Conservation (phyloP, 2,113 vertebrate genomes). For the Oxygymnocypris stewartii region DNA sequence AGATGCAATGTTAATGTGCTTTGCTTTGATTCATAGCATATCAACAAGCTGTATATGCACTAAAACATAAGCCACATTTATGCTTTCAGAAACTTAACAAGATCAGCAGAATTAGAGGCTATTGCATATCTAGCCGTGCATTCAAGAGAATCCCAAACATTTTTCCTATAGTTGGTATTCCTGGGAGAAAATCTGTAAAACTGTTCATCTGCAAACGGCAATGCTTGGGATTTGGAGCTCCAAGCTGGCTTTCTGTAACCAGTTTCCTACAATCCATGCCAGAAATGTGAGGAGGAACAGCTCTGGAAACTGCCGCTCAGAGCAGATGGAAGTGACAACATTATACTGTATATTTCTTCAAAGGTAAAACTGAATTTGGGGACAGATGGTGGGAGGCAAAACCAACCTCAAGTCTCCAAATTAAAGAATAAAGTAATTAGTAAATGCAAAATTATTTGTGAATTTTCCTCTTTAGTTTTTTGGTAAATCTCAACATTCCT, state of each 20-base stretch:
- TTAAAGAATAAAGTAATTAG: constrained; percentile 11
- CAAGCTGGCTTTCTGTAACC: constrained; percentile 31
- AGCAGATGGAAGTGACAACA: constrained; percentile 37
- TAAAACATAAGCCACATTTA: constrained; percentile 38
- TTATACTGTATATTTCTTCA: constrained; percentile 37
- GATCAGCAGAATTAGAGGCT: constrained; percentile 37
- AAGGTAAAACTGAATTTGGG: constrained; percentile 57
- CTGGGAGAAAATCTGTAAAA: constrained; percentile 43
- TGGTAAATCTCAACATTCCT: not conserved
- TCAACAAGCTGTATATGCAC: constrained; percentile 7
- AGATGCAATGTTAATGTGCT: not conserved
- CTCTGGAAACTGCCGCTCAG: constrained; percentile 23
- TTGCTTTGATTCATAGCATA: not conserved
- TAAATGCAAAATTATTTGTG: not conserved
- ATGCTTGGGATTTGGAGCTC: constrained; percentile 38
- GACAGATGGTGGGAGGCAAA: constrained; percentile 55
- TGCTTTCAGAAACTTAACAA: constrained; percentile 17
- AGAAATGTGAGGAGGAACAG: constrained; percentile 41
- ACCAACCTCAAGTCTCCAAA: constrained; percentile 28
- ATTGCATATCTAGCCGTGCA: constrained; percentile 25
- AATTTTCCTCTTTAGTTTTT: not conserved
- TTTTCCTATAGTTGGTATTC: constrained; percentile 24
- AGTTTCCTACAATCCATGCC: constrained; percentile 31
- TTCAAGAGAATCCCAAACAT: constrained; percentile 33
- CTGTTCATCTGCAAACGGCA: constrained; percentile 5